These are phyloP conservation scores for Gerris buenoi DNA, from an alignment of 1,140 invertebrate genomes.

Conservation along the genomic window DNA sequence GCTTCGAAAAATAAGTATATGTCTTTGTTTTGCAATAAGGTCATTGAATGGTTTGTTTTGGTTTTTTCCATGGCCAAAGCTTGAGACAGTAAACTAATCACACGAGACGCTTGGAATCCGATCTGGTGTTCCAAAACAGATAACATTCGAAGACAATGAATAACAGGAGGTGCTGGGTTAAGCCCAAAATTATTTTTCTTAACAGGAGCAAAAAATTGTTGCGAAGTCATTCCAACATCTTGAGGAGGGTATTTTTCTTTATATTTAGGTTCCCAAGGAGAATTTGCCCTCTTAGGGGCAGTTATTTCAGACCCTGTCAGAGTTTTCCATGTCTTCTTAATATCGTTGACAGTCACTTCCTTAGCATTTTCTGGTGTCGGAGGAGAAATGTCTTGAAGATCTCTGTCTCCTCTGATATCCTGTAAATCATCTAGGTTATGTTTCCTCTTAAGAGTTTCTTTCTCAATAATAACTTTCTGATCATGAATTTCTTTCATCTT, in stretches of 20 bases:
- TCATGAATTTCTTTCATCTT: constrained; percentile 59
- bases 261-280: constrained; percentile 5
- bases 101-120: constrained; percentile 60
- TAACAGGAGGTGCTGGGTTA: constrained; percentile 29
- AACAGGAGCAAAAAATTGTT: neutral
- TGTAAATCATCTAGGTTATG: constrained; percentile 22
- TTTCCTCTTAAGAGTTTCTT: constrained; percentile 38
- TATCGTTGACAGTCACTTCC: constrained; percentile 23
- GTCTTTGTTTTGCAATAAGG: constrained; percentile 48
- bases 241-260: neutral
- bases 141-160: constrained; percentile 51
- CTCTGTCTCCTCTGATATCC: neutral
- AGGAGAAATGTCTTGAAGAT: constrained; percentile 15
- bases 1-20: constrained; percentile 62
- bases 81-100: constrained; percentile 52
- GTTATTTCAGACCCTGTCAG: constrained; percentile 23
- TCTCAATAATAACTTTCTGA: constrained; percentile 41
- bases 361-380: constrained; percentile 14
- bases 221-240: neutral
- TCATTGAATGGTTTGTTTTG: constrained; percentile 49
- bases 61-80: constrained; percentile 61
- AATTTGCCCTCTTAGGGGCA: constrained; percentile 7
- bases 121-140: constrained; percentile 64
- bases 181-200: neutral
- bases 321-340: constrained; percentile 26